These are phyloP conservation scores for Pyrocephalus nanus DNA, from an alignment of 2,797 vertebrate genomes.

Conservation along the genomic window DNA sequence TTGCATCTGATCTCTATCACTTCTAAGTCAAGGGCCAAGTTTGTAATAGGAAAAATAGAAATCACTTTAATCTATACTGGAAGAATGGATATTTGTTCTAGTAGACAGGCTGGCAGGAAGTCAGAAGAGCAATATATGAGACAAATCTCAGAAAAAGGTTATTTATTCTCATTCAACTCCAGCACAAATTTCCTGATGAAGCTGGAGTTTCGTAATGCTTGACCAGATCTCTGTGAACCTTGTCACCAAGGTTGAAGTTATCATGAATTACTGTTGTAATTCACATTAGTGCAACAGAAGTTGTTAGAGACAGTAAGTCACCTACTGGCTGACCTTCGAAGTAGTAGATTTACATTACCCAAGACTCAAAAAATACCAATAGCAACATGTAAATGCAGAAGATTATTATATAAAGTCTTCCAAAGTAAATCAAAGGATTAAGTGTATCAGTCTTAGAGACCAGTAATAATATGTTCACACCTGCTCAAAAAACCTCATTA, in stretches of 20 bases:
- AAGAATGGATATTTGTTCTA: conserved; percentile 31
- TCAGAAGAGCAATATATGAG: neutral
- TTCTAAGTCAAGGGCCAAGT: conserved; percentile 5
- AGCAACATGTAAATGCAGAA: conserved; percentile 10
- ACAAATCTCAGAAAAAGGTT: conserved; percentile 9
- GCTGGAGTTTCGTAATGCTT: conserved; percentile 20
- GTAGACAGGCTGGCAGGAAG: neutral
- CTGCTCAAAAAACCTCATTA: neutral
- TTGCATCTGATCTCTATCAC: conserved; percentile 2
- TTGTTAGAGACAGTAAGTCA: conserved; percentile 48
- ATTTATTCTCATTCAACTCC: neutral
- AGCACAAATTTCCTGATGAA: conserved; percentile 27
- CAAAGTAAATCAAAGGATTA: neutral
- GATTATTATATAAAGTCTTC: neutral
- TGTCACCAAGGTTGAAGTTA: conserved; percentile 20
- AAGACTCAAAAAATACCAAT: neutral
- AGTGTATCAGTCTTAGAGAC: neutral
- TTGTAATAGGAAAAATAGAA: conserved; percentile 1
- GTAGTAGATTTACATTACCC: conserved; percentile 10
- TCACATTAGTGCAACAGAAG: conserved; percentile 10
- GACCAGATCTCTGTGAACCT: conserved; percentile 54
- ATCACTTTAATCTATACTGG: neutral
- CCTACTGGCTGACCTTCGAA: conserved; percentile 39
- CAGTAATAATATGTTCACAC: neutral
- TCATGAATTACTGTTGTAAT: conserved; percentile 42